Evolutionary conservation across 1,140 invertebrate species (phyloP).

Genomic region (Holotrichia oblita): DNA sequence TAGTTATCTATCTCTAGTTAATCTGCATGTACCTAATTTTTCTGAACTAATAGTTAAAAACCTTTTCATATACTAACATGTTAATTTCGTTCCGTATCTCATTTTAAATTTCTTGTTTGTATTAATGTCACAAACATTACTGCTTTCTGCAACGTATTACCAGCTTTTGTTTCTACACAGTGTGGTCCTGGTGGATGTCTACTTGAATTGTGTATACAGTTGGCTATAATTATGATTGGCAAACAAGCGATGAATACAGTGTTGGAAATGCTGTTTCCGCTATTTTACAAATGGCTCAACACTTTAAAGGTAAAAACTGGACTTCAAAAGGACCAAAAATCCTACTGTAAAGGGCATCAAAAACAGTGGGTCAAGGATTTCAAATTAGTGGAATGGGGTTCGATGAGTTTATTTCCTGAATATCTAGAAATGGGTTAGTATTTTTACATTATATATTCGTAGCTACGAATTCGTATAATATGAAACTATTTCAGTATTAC

Average conservation of each 20-base stretch:
- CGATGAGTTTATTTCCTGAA: constrained; percentile 93
- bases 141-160: too few species aligned
- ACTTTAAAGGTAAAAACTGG: constrained; percentile 70
- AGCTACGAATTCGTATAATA: too few species aligned
- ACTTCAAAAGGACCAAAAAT: constrained; percentile 55
- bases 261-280: constrained; percentile 80
- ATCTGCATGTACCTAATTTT: too few species aligned
- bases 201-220: constrained; percentile 90
- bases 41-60: too few species aligned
- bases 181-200: constrained; percentile 90
- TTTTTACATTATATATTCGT: background rate
- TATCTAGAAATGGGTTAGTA: constrained; percentile 95
- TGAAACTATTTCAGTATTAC: constrained; percentile 70
- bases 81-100: too few species aligned
- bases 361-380: constrained; percentile 93
- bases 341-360: constrained; percentile 50
- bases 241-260: constrained; percentile 95
- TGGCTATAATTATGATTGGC: constrained; percentile 95
- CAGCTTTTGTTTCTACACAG: constrained; percentile 55
- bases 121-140: too few species aligned
- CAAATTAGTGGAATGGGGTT: constrained; percentile 87
- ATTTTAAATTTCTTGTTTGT: too few species aligned
- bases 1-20: too few species aligned
- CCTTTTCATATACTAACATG: too few species aligned
- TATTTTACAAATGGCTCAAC: constrained; percentile 78